Evolutionary conservation across 2,797 vertebrate genomes (phyloP).

Genomic region (Avahi laniger): DNA sequence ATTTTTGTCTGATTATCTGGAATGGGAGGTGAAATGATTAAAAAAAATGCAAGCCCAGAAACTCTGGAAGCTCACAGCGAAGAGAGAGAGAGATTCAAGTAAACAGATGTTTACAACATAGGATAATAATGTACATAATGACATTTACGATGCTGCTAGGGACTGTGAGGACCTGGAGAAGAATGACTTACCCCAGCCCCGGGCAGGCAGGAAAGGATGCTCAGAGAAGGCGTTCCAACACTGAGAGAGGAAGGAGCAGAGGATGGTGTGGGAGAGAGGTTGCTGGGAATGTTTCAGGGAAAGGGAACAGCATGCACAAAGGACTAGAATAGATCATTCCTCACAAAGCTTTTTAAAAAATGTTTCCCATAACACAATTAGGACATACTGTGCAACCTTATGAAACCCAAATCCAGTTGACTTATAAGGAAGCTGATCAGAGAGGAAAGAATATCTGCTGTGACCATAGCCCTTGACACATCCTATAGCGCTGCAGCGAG

Average conservation of each 20-base stretch:
- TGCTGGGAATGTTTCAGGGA: not conserved
- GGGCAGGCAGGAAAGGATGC: not conserved
- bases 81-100: not conserved
- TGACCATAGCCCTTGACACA: not conserved
- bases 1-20: not conserved
- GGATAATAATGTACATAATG: fast-evolving
- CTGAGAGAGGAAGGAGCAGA: not conserved
- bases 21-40: not conserved
- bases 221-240: not conserved
- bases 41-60: not conserved
- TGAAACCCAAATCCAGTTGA: not conserved
- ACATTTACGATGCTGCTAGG: not conserved
- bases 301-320: not conserved
- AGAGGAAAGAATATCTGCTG: not conserved
- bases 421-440: not conserved
- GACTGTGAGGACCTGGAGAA: not conserved
- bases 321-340: not conserved
- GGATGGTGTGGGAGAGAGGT: fast-evolving
- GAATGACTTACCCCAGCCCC: fast-evolving
- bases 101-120: not conserved
- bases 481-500: fast-evolving
- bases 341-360: not conserved
- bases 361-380: not conserved
- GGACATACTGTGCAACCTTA: not conserved
- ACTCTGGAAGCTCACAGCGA: not conserved